Conservation (phyloP, 2,113 vertebrate species). For the Peucedramus taeniatus region DNA sequence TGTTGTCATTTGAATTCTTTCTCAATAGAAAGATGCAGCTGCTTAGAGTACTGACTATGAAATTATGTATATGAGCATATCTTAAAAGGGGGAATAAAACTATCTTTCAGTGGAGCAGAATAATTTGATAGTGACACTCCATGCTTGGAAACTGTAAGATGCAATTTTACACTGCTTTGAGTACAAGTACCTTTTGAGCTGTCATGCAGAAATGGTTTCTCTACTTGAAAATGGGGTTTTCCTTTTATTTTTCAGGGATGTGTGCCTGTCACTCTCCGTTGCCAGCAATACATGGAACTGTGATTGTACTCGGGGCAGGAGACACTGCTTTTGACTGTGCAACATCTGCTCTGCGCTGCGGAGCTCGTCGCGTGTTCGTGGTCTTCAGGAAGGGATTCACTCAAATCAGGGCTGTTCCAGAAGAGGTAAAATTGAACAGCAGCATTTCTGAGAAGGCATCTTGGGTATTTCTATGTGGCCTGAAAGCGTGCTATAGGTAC, state of each 20-base stretch:
- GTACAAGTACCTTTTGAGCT: slow-evolving; percentile 78
- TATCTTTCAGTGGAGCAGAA: slow-evolving; percentile 81
- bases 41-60: slow-evolving; percentile 71
- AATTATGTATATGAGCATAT: slow-evolving; percentile 79
- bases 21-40: slow-evolving; percentile 56
- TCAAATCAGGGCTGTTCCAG: slow-evolving; percentile 88
- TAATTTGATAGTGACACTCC: slow-evolving; percentile 83
- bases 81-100: slow-evolving; percentile 76
- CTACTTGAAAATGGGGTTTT: slow-evolving; percentile 72
- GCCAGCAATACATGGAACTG: slow-evolving; percentile 83
- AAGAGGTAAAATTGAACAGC: slow-evolving; percentile 80
- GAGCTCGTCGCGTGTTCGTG: slow-evolving; percentile 86
- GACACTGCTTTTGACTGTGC: slow-evolving; percentile 98
- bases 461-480: not conserved
- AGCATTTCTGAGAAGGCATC: not conserved
- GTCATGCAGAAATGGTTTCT: slow-evolving; percentile 78
- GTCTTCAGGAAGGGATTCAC: slow-evolving; percentile 93
- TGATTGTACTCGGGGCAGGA: slow-evolving; percentile 91
- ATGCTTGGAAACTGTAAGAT: slow-evolving; percentile 74
- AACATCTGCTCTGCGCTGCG: slow-evolving; percentile 92
- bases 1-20: slow-evolving; percentile 48
- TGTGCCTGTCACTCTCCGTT: slow-evolving; percentile 82
- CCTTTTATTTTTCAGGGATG: slow-evolving; percentile 85
- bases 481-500: not conserved
- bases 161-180: slow-evolving; percentile 84